These are phyloP conservation scores for Eueremaeus valkanovi DNA, from an alignment of 2,888 invertebrate genomes.

Conservation along the genomic window DNA sequence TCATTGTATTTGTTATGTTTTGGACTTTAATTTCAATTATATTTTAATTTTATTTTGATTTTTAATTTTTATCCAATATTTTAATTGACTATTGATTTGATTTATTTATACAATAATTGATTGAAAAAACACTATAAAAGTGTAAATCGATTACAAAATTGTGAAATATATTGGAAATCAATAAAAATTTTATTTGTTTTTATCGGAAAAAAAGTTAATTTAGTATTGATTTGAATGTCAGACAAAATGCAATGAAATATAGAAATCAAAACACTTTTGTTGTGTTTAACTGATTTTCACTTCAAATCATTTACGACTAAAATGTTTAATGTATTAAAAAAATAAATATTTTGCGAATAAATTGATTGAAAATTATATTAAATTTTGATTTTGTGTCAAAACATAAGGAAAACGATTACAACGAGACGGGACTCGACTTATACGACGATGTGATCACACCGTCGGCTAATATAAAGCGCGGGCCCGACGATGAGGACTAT, in stretches of 20 bases:
- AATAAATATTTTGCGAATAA: background rate
- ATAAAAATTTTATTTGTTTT: constrained; percentile 4
- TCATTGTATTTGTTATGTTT: constrained; percentile 46
- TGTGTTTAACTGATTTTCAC: too few species aligned
- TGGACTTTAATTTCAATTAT: background rate
- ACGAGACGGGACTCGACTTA: constrained; percentile 76
- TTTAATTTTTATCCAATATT: background rate
- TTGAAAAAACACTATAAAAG: background rate
- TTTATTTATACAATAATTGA: background rate
- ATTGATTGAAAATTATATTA: too few species aligned
- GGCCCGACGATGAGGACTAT: constrained; percentile 42
- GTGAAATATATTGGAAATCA: background rate
- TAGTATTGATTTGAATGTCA: too few species aligned
- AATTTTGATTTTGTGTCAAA: constrained; percentile 9
- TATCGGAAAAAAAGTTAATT: background rate
- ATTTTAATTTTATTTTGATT: background rate
- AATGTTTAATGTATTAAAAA: background rate
- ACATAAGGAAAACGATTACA: constrained; percentile 57
- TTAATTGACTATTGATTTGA: background rate
- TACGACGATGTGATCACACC: constrained; percentile 93
- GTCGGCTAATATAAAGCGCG: constrained; percentile 52
- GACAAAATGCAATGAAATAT: too few species aligned
- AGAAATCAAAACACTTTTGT: too few species aligned
- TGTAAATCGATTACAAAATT: background rate
- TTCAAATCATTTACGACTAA: too few species aligned